phyloP scores from a whole-genome alignment of 2,797 vertebrate genomes.

The Tolypeutes matacus region DNA sequence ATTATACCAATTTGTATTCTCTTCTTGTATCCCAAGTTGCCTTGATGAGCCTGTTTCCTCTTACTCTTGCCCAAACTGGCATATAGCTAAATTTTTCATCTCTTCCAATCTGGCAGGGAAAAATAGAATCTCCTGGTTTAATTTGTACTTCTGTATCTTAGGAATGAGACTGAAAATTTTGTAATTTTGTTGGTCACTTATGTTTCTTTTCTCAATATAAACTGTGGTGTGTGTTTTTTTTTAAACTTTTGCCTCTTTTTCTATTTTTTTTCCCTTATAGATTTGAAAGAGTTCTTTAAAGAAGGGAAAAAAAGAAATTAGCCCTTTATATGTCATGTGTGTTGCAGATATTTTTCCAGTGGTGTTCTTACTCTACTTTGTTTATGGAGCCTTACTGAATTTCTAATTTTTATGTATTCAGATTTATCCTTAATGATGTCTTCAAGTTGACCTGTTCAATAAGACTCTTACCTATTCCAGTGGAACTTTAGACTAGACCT shows the following conservation, averaged over 20 bases:
- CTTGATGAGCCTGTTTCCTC: background rate
- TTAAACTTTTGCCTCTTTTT: background rate
- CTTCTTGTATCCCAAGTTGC: background rate
- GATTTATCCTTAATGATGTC: background rate
- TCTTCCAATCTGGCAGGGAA: background rate
- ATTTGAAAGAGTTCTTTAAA: background rate
- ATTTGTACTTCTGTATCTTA: background rate
- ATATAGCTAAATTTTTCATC: background rate
- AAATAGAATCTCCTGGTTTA: background rate
- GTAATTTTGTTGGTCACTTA: background rate
- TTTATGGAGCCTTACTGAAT: constrained; percentile 16
- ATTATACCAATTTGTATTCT: background rate
- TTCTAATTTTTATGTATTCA: constrained; percentile 36
- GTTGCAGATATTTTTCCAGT: constrained; percentile 28
- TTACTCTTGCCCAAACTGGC: background rate
- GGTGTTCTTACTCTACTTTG: background rate
- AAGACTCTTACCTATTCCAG: background rate
- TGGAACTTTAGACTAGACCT: constrained; percentile 17
- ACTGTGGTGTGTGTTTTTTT: background rate
- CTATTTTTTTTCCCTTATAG: background rate
- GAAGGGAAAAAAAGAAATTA: background rate
- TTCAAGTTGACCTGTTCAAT: background rate
- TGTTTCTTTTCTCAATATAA: background rate
- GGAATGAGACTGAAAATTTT: background rate
- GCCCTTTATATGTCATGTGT: background rate